Evolutionary conservation across 2,797 vertebrate species (phyloP).

Genomic region (Poecilia wingei): DNA sequence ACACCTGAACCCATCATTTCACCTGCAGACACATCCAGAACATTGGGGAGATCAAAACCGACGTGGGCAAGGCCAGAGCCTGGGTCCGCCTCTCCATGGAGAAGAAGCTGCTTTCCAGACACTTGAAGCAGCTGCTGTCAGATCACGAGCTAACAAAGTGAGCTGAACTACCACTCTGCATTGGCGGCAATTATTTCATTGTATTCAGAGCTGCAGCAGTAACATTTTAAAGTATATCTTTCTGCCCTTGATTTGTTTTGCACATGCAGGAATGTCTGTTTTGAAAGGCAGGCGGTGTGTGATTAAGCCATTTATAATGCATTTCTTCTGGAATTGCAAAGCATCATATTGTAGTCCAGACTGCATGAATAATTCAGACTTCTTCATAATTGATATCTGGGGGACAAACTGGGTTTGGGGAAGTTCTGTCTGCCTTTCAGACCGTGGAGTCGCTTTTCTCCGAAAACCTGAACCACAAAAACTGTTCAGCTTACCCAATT

Average conservation of each 20-base stretch:
- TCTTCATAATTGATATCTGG: constrained; percentile 77
- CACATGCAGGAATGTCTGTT: constrained; percentile 48
- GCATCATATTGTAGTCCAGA: constrained; percentile 47
- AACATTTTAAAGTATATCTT: background rate
- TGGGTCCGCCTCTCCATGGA: constrained; percentile 99
- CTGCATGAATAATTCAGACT: constrained; percentile 69
- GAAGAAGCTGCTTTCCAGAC: constrained; percentile 97
- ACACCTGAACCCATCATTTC: constrained; percentile 1
- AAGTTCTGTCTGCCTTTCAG: constrained; percentile 47
- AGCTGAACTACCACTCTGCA: constrained; percentile 53
- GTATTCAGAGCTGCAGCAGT: background rate
- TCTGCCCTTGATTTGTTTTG: background rate
- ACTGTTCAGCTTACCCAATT: background rate
- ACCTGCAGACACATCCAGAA: constrained; percentile 94
- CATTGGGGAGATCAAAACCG: constrained; percentile 98
- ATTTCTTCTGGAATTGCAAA: constrained; percentile 67
- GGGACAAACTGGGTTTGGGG: constrained; percentile 71
- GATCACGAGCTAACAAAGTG: constrained; percentile 97
- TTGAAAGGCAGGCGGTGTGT: constrained; percentile 50
- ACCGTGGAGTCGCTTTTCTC: constrained; percentile 13
- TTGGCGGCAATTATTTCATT: background rate
- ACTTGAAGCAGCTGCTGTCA: constrained; percentile 95
- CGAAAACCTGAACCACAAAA: constrained; percentile 17
- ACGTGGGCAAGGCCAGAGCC: constrained; percentile 96
- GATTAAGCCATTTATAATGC: constrained; percentile 66